Percentiles rank a stretch among this genome's conserved stretches.
phyloP scores from a whole-genome alignment of 2,797 vertebrate genomes.

The Halcyon smyrnensis region DNA sequence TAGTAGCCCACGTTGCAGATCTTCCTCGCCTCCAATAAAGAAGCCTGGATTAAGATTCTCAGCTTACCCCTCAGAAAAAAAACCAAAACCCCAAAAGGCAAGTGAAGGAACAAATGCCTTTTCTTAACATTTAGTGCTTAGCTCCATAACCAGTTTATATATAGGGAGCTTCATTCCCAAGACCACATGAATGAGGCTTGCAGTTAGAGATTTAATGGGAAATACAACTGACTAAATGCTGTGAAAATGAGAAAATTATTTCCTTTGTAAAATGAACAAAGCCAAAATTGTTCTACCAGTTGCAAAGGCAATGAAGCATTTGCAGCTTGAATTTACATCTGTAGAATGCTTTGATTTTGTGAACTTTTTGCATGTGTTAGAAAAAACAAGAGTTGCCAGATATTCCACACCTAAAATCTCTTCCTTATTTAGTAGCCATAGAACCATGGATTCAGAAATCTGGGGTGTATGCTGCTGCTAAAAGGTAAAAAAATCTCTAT shows the following conservation, averaged over 20 bases:
- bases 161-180: not conserved
- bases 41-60: not conserved
- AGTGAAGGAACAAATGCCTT: not conserved
- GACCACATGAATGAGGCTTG: not conserved
- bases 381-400: not conserved
- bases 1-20: not conserved
- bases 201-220: constrained; percentile 3
- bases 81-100: not conserved
- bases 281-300: constrained; percentile 12
- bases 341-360: not conserved
- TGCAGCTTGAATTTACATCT: constrained; percentile 9
- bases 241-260: constrained; percentile 6
- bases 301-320: constrained; percentile 23
- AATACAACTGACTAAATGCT: constrained; percentile 12
- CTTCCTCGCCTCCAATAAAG: not conserved
- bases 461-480: not conserved
- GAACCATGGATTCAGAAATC: not conserved
- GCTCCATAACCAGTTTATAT: not conserved
- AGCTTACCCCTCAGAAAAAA: not conserved
- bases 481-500: not conserved
- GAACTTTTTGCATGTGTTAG: not conserved
- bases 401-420: not conserved
- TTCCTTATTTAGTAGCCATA: not conserved
- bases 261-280: constrained; percentile 20
- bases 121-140: not conserved